These are phyloP conservation scores for Hylyphantes graminicola DNA, from an alignment of 1,140 invertebrate genomes.

Conservation along the genomic window DNA sequence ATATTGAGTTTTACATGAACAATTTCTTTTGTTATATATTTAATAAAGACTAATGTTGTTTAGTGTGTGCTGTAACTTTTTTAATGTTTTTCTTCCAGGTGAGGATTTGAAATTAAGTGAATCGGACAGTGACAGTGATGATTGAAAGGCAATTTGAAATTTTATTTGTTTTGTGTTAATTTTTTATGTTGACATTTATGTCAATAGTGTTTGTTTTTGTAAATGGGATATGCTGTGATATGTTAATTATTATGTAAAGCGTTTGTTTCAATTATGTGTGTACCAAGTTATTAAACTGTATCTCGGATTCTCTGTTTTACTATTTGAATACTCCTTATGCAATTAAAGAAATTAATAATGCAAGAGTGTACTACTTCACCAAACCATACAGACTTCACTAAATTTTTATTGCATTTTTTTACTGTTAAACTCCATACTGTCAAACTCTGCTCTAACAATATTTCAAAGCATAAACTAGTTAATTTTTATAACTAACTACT, in stretches of 20 bases:
- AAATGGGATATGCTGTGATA: constrained; percentile 45
- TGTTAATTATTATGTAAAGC: constrained; percentile 38
- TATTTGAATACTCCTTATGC: too few relatives aligned
- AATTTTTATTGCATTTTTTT: too few relatives aligned
- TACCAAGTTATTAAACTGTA: constrained; percentile 42
- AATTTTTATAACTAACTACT: too few relatives aligned
- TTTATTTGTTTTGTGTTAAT: neutral
- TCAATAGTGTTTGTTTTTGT: neutral
- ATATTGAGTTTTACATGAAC: too few relatives aligned
- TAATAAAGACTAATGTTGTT: too few relatives aligned
- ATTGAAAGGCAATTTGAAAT: neutral
- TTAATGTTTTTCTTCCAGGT: constrained; percentile 66
- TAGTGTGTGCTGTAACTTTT: neutral
- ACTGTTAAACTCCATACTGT: too few relatives aligned
- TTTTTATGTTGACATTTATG: constrained; percentile 45
- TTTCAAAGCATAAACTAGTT: too few relatives aligned
- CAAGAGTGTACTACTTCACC: too few relatives aligned
- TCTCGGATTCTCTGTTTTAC: constrained; percentile 6
- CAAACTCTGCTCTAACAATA: too few relatives aligned
- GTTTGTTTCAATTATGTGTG: constrained; percentile 30
- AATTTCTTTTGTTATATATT: neutral
- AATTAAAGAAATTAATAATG: too few relatives aligned
- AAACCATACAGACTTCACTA: too few relatives aligned
- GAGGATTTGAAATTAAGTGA: constrained; percentile 83
- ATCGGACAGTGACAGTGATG: constrained; percentile 74